A percentile compares a stretch with the other conserved stretches of the same genome.
These are phyloP conservation scores for Dasyornis broadbenti DNA, from an alignment of 2,113 vertebrate species.

Conservation along the genomic window DNA sequence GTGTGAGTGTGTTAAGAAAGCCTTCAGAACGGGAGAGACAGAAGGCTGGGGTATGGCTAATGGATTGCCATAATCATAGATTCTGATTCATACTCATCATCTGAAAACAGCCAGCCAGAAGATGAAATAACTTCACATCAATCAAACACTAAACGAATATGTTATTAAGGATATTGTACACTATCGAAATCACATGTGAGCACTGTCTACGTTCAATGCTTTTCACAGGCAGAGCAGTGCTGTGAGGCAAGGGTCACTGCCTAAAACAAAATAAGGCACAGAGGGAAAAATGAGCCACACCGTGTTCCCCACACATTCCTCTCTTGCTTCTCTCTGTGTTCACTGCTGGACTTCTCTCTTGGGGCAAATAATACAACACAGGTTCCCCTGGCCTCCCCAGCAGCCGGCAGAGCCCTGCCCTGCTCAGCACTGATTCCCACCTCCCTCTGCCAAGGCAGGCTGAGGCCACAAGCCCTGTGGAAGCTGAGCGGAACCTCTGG, in stretches of 20 bases:
- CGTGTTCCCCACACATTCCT: rapidly evolving
- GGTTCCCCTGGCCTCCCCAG: neutral
- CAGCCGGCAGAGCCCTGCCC: neutral
- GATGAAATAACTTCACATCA: slow-evolving; percentile 23
- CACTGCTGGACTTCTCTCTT: rapidly evolving
- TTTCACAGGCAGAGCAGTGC: neutral
- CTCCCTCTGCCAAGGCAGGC: neutral
- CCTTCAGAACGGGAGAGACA: neutral
- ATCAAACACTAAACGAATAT: neutral
- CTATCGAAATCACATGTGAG: neutral
- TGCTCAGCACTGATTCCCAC: neutral
- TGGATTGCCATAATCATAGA: neutral
- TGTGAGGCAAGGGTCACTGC: neutral
- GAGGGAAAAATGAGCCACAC: neutral
- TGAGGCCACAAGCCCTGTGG: rapidly evolving
- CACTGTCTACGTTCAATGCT: neutral
- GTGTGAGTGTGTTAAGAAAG: neutral
- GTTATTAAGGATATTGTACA: neutral
- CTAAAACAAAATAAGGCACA: neutral
- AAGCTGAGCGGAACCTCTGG: rapidly evolving
- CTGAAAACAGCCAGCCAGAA: neutral
- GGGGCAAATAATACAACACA: rapidly evolving
- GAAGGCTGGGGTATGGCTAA: neutral
- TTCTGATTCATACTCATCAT: neutral
- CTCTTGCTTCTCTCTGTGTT: neutral